A percentile compares a stretch with the other conserved stretches of the same genome.
These are phyloP conservation scores for Dicrurus megarhynchus DNA, from an alignment of 2,113 vertebrate species.

Conservation along the genomic window DNA sequence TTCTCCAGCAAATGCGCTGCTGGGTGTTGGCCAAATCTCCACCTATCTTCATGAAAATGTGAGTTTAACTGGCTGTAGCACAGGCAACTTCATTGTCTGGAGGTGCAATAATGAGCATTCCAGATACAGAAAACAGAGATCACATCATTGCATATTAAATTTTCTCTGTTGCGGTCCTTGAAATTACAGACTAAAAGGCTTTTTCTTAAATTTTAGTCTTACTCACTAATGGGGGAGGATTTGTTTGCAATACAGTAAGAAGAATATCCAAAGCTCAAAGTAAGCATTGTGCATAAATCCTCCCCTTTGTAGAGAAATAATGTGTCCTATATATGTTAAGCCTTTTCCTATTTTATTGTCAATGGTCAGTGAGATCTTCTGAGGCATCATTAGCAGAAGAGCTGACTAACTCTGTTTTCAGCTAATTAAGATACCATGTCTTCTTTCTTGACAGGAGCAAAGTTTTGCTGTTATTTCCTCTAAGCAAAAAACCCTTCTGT, in stretches of 20 bases:
- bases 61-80: not conserved
- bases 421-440: not conserved
- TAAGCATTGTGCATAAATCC: not conserved
- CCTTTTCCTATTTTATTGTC: not conserved
- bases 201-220: not conserved
- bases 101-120: not conserved
- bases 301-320: not conserved
- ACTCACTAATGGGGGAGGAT: not conserved
- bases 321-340: not conserved
- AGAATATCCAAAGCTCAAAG: not conserved
- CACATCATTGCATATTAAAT: not conserved
- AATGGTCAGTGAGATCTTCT: not conserved
- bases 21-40: not conserved
- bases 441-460: not conserved
- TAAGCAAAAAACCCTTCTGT: not conserved
- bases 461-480: not conserved
- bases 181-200: not conserved
- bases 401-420: not conserved
- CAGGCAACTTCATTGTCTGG: not conserved
- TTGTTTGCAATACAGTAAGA: not conserved
- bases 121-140: not conserved
- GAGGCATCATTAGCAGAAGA: not conserved
- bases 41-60: not conserved
- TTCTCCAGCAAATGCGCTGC: fast-evolving
- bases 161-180: not conserved